Evolutionary conservation across 2,888 invertebrate genomes (phyloP).

Genomic region (Seladonia tumulorum): DNA sequence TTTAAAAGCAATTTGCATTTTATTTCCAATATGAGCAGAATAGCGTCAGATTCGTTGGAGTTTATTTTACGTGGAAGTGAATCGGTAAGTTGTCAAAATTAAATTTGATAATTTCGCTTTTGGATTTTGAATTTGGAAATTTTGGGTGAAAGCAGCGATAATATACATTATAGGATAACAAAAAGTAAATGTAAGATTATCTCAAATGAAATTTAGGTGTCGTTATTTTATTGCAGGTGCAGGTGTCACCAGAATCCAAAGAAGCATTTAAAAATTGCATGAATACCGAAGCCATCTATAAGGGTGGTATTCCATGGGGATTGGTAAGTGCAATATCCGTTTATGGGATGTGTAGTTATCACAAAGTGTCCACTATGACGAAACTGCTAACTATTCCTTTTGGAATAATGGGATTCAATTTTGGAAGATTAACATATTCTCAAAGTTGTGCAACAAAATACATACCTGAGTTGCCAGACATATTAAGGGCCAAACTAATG

Average conservation of each 20-base stretch:
- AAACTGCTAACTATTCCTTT: accelerated
- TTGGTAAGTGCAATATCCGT: accelerated
- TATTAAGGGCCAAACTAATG: not conserved
- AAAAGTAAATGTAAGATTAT: not conserved
- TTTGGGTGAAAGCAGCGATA: not conserved
- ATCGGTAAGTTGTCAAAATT: conserved; percentile 17
- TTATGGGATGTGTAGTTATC: not conserved
- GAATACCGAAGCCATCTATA: conserved; percentile 5
- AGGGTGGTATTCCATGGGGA: not conserved
- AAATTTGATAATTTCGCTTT: not conserved
- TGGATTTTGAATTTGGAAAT: not conserved
- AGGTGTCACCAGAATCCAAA: not conserved
- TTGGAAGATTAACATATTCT: not conserved
- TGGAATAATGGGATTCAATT: accelerated
- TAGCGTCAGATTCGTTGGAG: not conserved
- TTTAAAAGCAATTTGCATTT: not conserved
- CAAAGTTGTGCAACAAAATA: not conserved
- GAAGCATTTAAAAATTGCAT: conserved; percentile 8
- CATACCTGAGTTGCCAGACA: not conserved
- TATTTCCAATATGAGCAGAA: not conserved
- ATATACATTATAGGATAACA: not conserved
- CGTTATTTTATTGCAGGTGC: conserved; percentile 19
- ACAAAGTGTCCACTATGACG: not conserved
- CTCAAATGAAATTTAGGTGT: not conserved
- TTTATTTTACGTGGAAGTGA: not conserved